These are phyloP conservation scores for Lasaia peninsularis DNA, from an alignment of 1,140 invertebrate species.

Conservation along the genomic window DNA sequence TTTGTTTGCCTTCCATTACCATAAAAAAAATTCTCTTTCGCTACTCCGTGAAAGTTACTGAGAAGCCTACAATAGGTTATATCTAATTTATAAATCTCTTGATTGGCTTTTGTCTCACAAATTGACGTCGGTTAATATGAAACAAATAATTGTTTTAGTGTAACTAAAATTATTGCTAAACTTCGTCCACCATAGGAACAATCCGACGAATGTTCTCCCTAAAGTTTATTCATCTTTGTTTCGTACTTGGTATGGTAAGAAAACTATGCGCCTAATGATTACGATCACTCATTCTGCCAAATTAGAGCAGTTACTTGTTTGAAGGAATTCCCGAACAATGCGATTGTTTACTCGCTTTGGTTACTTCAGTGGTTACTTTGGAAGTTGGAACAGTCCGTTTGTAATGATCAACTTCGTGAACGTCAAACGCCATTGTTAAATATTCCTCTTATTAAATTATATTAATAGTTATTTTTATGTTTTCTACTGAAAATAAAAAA, in stretches of 20 bases:
- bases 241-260: constrained; percentile 17
- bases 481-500: too few relatives aligned
- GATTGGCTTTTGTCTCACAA: neutral
- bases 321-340: constrained; percentile 58
- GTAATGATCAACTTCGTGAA: constrained; percentile 61
- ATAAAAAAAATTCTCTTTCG: too few relatives aligned
- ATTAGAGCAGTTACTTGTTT: constrained; percentile 52
- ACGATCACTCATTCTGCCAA: constrained; percentile 52
- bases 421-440: constrained; percentile 49
- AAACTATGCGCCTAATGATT: constrained; percentile 35
- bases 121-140: neutral
- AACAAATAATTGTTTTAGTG: constrained; percentile 15
- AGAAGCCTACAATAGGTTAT: too few relatives aligned
- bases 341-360: constrained; percentile 59
- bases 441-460: constrained; percentile 29
- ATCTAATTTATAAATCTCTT: too few relatives aligned
- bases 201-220: constrained; percentile 8
- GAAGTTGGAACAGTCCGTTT: constrained; percentile 52
- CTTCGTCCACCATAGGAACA: constrained; percentile 12
- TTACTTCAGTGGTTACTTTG: constrained; percentile 54
- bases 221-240: constrained; percentile 13
- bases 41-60: too few relatives aligned
- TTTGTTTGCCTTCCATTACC: too few relatives aligned
- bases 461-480: neutral
- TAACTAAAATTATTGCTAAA: constrained; percentile 14